phyloP scores from a whole-genome alignment of 2,888 invertebrate species.

The Tanytarsus gracilentus region DNA sequence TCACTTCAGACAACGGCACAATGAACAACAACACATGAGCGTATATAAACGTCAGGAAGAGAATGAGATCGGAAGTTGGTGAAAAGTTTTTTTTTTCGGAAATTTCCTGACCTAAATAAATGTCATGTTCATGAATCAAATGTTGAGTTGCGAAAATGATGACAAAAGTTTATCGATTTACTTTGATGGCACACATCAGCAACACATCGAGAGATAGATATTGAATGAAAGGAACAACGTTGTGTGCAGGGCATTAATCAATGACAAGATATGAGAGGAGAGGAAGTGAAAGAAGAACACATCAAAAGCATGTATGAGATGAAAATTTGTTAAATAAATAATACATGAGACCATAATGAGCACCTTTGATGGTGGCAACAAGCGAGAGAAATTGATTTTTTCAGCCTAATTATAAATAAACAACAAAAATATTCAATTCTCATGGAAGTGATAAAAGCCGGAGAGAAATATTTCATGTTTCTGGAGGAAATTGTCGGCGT shows the following conservation, averaged over 20 bases:
- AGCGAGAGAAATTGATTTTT: conserved; percentile 17
- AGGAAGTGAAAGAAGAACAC: no score
- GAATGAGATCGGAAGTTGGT: background rate
- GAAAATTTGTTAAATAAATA: background rate
- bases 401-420: conserved; percentile 12
- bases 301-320: background rate
- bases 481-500: background rate
- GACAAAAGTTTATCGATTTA: conserved; percentile 11
- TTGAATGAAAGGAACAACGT: no score
- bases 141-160: background rate
- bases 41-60: background rate
- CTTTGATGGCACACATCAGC: conserved; percentile 1
- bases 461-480: background rate
- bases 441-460: conserved; percentile 2
- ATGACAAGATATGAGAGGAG: no score
- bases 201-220: no score
- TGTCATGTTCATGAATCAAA: conserved; percentile 9
- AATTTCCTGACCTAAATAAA: conserved; percentile 14
- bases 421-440: background rate
- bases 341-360: background rate
- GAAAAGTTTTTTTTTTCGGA: conserved; percentile 12
- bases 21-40: background rate
- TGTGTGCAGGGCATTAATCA: no score
- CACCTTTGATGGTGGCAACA: background rate
- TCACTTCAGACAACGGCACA: no score